phyloP scores from a whole-genome alignment of 2,888 invertebrate genomes.

The Oscheius sp. region DNA sequence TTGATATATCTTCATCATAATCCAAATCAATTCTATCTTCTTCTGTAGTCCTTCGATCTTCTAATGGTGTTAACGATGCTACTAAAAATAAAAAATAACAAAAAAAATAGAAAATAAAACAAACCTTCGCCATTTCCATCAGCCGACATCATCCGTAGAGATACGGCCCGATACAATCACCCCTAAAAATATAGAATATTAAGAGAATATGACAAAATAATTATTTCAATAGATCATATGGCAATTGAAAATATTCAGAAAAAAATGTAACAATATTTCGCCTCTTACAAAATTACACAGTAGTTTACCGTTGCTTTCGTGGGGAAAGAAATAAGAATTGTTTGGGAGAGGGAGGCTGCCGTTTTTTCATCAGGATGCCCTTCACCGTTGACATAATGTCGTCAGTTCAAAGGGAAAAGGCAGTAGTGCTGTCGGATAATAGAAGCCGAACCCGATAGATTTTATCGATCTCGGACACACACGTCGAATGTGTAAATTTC shows the following conservation, averaged over 20 bases:
- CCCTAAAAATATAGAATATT: background rate
- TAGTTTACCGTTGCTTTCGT: slow-evolving; percentile 9
- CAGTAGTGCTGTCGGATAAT: slow-evolving; percentile 7
- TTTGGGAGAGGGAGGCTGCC: background rate
- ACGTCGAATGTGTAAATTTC: too few relatives aligned
- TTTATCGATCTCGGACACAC: background rate
- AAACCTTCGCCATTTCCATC: background rate
- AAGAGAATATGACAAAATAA: background rate
- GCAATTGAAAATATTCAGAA: background rate
- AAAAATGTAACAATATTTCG: background rate
- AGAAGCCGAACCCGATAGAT: slow-evolving; percentile 9
- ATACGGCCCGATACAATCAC: background rate
- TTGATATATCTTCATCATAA: slow-evolving; percentile 20
- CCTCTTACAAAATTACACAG: background rate
- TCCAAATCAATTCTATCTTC: slow-evolving; percentile 24
- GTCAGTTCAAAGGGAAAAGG: background rate
- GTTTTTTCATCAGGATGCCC: slow-evolving; percentile 1
- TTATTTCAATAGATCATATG: too few relatives aligned
- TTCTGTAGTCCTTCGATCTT: background rate
- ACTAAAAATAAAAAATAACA: slow-evolving; percentile 1
- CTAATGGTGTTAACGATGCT: background rate
- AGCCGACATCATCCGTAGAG: background rate
- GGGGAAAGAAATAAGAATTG: slow-evolving; percentile 24
- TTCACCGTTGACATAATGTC: background rate
- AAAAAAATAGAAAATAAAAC: background rate